Percentiles rank a stretch among this genome's conserved stretches.
These are phyloP conservation scores for Cylindroiulus punctatus DNA, from an alignment of 2,888 invertebrate genomes.

Conservation along the genomic window DNA sequence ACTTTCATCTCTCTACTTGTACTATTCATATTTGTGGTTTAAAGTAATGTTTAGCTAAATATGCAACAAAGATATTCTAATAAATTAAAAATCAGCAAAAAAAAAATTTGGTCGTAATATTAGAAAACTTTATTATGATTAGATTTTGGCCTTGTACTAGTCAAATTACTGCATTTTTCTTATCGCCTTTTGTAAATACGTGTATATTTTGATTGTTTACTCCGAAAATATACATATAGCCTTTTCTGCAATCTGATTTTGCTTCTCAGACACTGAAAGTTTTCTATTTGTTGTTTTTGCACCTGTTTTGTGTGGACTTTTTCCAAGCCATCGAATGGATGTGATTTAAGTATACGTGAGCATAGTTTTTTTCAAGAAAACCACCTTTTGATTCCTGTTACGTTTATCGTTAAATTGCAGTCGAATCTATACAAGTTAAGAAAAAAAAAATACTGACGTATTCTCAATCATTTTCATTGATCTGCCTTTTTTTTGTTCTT, in stretches of 20 bases:
- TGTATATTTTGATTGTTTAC: background rate
- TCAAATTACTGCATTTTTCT: background rate
- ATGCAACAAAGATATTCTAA: background rate
- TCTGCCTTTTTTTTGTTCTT: background rate
- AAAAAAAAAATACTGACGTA: background rate
- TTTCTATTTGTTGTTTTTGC: slow-evolving; percentile 5
- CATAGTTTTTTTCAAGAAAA: background rate
- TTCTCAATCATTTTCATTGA: slow-evolving; percentile 2
- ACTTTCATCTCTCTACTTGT: background rate
- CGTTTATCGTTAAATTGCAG: background rate
- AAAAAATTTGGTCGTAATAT: background rate
- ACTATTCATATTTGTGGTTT: background rate
- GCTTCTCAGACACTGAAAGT: background rate
- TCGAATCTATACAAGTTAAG: background rate
- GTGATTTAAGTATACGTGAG: background rate
- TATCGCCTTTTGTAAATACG: background rate
- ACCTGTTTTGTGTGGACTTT: slow-evolving; percentile 10
- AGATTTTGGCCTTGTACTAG: background rate
- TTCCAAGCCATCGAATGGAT: background rate
- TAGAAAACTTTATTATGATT: background rate
- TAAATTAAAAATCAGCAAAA: background rate
- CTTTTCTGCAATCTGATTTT: background rate
- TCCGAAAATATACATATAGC: background rate
- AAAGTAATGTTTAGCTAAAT: background rate
- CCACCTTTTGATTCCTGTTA: background rate